Percentiles rank a stretch among this genome's conserved stretches.
Evolutionary conservation across 2,888 invertebrate genomes (phyloP).

Genomic region (Hipparchia sbordonii): DNA sequence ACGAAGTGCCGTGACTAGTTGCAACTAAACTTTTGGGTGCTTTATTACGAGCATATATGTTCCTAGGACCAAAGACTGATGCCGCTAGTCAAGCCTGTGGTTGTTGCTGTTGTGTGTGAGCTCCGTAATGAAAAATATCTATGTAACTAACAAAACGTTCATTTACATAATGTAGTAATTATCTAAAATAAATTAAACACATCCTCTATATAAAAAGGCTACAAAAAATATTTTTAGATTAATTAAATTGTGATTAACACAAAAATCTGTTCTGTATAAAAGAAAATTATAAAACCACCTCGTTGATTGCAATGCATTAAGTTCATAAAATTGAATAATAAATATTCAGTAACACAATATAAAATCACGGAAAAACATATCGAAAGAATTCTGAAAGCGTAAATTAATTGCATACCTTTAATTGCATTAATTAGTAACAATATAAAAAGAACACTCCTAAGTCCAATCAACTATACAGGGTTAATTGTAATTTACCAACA

Average conservation of each 20-base stretch:
- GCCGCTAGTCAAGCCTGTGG: no score
- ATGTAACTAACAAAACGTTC: constrained; percentile 6
- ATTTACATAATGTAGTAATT: background rate
- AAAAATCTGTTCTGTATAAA: constrained; percentile 63
- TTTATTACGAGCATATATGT: no score
- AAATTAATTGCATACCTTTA: constrained; percentile 18
- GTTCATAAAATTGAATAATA: constrained; percentile 60
- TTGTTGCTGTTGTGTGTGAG: no score
- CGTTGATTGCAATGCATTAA: constrained; percentile 60
- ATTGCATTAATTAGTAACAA: constrained; percentile 33
- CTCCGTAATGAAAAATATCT: constrained; percentile 1
- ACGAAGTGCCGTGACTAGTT: no score
- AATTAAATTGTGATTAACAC: constrained; percentile 66
- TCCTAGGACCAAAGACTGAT: no score
- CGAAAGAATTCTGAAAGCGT: constrained; percentile 20
- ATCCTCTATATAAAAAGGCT: constrained; percentile 28
- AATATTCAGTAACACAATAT: constrained; percentile 58
- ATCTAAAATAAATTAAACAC: constrained; percentile 23
- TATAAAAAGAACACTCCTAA: constrained; percentile 28
- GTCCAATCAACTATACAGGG: constrained; percentile 17
- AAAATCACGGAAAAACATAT: constrained; percentile 43
- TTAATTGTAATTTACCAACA: no score
- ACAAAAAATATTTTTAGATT: constrained; percentile 45
- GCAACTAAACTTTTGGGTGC: no score
- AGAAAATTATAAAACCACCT: constrained; percentile 57